Conservation (phyloP, 2,888 invertebrate species). For the Pristionchus maxplancki region DNA sequence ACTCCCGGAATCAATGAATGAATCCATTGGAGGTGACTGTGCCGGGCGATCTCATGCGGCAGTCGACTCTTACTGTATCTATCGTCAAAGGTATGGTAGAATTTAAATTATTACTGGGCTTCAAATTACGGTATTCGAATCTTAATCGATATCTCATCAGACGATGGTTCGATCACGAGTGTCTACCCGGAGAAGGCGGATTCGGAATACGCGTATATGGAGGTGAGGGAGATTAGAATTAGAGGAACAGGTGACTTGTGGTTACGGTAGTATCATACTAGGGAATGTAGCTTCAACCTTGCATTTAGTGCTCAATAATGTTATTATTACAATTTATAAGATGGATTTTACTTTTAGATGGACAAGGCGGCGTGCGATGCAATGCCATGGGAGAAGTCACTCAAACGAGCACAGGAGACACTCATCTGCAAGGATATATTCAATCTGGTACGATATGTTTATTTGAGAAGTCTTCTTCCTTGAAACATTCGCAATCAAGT, state of each 20-base stretch:
- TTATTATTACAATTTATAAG: too few relatives aligned
- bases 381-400: slow-evolving; percentile 71
- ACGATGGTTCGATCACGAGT: slow-evolving; percentile 55
- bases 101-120: neutral
- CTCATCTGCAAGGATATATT: slow-evolving; percentile 72
- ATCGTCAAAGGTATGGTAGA: slow-evolving; percentile 62
- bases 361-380: slow-evolving; percentile 60
- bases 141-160: slow-evolving; percentile 49
- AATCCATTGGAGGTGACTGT: slow-evolving; percentile 66
- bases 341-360: too few relatives aligned
- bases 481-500: neutral
- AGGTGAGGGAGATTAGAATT: slow-evolving; percentile 39
- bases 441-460: slow-evolving; percentile 56
- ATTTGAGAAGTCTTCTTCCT: too few relatives aligned
- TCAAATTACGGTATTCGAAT: neutral
- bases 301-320: neutral
- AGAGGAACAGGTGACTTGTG: neutral
- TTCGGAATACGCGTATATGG: slow-evolving; percentile 54
- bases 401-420: slow-evolving; percentile 75
- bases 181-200: slow-evolving; percentile 56
- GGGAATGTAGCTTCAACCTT: neutral
- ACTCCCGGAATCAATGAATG: too few relatives aligned
- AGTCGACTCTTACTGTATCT: slow-evolving; percentile 65
- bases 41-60: slow-evolving; percentile 66
- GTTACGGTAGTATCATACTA: too few relatives aligned